Evolutionary conservation across 2,113 vertebrate species (phyloP).

Genomic region (Apaloderma vittatum): DNA sequence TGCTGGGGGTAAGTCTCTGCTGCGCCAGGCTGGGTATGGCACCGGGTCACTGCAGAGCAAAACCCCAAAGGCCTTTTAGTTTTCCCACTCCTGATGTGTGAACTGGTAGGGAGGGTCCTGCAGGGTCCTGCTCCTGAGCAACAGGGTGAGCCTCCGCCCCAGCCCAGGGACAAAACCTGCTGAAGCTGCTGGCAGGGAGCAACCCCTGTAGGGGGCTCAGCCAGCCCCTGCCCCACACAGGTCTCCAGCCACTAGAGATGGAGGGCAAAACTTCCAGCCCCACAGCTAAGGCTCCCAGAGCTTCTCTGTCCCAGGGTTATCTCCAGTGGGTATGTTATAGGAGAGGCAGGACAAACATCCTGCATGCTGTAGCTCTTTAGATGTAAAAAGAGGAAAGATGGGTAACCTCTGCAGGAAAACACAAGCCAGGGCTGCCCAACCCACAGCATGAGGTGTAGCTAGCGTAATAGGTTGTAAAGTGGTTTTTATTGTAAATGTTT

Average conservation of each 20-base stretch:
- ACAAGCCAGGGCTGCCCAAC: background rate
- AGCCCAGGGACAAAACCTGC: background rate
- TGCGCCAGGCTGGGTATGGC: background rate
- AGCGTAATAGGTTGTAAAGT: slow-evolving; percentile 24
- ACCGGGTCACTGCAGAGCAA: background rate
- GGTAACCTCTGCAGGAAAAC: background rate
- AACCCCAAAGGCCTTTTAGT: background rate
- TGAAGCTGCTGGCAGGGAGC: background rate
- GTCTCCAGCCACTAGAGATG: background rate
- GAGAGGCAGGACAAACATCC: background rate
- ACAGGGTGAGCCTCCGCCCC: background rate
- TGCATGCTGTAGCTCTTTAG: slow-evolving; percentile 1
- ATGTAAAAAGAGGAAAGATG: background rate
- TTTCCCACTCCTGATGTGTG: background rate
- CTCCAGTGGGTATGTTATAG: background rate
- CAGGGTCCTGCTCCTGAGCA: background rate
- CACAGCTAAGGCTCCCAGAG: background rate
- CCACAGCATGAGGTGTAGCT: background rate
- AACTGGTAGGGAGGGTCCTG: background rate
- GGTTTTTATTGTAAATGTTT: slow-evolving; percentile 35
- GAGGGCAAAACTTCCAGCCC: background rate
- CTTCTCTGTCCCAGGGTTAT: background rate
- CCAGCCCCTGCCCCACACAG: background rate
- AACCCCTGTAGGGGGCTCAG: background rate
- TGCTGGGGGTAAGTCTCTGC: background rate